Base-by-base conservation (phyloP, 2,888 invertebrate genomes). In the Stenolophus ochropezus region DNA sequence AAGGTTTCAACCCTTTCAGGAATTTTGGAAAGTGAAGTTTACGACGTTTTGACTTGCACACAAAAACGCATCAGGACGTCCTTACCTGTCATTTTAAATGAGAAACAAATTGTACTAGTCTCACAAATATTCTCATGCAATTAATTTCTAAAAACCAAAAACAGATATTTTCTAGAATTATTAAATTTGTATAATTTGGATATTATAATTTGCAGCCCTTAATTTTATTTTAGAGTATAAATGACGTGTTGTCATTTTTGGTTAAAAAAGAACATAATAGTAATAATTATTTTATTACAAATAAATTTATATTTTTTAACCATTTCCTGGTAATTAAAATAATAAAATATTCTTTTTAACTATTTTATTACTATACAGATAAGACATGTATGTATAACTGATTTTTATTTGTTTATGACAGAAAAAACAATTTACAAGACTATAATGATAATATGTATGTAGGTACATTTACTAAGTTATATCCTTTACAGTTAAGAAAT, bases 331-430 rank as follows among this genome's bases (percentile, higher is more conserved):
- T 69, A 33, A 33, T 69, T 33, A 69, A 33, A 69, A 69, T 69
- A 69, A 69, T 69, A 69, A 69, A 69, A 69, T 69, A 69, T 69
- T 11, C 42, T 27, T 69, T 42, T 69, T 69, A 69, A 69, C 65
- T 16, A 69, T 69, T 69, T 69, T 69, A 69, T 69, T 69, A 33
- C 65, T 69, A 27, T 8, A 69, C 18, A 33, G 33, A 69, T 69
- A 33, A 5, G 33, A 6, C 18, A 42, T 33, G 27, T 18, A 33
- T 69, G 65, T 69, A 69, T 33, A 33, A 69, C 18, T 16, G 18
- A 20, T 69, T 69, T 69, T 69, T 69, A 69, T 69, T 33, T 33
- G 33, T 69, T 69, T 69, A 69, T 69, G 65, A 8, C 65, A 69
- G 27, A 16, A 65, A 65, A 65, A 23, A 18, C 65, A 69, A 23